phyloP scores from a whole-genome alignment of 1,140 invertebrate genomes.

The Orius insidiosus region DNA sequence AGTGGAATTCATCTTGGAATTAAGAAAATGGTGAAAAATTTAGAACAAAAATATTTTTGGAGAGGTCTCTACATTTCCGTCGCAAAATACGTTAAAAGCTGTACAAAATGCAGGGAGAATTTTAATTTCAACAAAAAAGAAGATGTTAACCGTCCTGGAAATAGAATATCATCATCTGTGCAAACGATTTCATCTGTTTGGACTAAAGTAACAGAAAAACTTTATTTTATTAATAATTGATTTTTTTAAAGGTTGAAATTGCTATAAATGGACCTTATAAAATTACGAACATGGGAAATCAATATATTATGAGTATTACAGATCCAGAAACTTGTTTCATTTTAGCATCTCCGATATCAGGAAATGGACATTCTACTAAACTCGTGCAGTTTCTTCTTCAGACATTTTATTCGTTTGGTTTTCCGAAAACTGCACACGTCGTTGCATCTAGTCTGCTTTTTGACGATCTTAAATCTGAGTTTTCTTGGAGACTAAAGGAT shows the following conservation, averaged over 20 bases:
- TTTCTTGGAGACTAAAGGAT: slow-evolving; percentile 15
- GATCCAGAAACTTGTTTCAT: slow-evolving; percentile 25
- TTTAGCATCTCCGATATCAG: slow-evolving; percentile 18
- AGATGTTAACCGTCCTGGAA: neutral
- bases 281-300: slow-evolving; percentile 19
- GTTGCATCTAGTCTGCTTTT: neutral
- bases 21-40: slow-evolving; percentile 23
- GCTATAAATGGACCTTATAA: slow-evolving; percentile 22
- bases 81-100: slow-evolving; percentile 21
- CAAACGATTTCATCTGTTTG: slow-evolving; percentile 14
- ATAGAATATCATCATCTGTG: slow-evolving; percentile 16
- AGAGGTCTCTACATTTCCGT: slow-evolving; percentile 24
- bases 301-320: slow-evolving; percentile 21
- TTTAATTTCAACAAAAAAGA: slow-evolving; percentile 4
- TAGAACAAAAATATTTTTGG: slow-evolving; percentile 23
- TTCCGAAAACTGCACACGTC: slow-evolving; percentile 15
- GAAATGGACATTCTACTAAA: slow-evolving; percentile 14
- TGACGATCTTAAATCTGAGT: slow-evolving; percentile 8
- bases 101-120: slow-evolving; percentile 22
- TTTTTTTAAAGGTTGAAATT: slow-evolving; percentile 21
- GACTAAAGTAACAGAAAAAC: slow-evolving; percentile 7
- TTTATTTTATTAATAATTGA: neutral
- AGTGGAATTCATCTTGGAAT: slow-evolving; percentile 25
- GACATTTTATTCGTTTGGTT: slow-evolving; percentile 23
- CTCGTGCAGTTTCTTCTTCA: slow-evolving; percentile 22